These are phyloP conservation scores for Drosophila orosa DNA, from an alignment of 1,140 invertebrate species.

Conservation along the genomic window DNA sequence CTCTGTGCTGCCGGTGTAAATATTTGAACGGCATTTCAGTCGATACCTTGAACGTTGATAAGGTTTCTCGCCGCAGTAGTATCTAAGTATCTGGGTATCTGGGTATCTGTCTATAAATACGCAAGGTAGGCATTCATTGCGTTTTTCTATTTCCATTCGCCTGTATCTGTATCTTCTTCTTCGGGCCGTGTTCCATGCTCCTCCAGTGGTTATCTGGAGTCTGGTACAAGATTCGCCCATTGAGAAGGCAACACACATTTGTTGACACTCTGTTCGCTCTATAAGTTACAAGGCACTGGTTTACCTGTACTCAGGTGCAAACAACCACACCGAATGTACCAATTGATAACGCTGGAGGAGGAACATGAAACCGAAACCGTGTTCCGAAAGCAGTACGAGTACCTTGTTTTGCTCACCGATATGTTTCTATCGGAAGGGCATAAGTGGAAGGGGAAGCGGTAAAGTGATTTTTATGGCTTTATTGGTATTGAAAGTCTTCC, in stretches of 20 bases:
- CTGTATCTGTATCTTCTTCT: constrained; percentile 19
- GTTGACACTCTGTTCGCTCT: constrained; percentile 67
- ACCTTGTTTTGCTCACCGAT: constrained; percentile 21
- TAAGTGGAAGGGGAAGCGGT: neutral
- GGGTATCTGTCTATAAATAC: constrained; percentile 61
- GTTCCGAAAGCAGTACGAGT: constrained; percentile 25
- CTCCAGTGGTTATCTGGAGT: constrained; percentile 54
- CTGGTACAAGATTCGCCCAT: constrained; percentile 75
- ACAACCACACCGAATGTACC: constrained; percentile 61
- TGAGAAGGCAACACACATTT: constrained; percentile 65
- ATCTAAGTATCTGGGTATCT: constrained; percentile 47
- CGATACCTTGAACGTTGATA: constrained; percentile 66
- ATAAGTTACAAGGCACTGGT: constrained; percentile 49
- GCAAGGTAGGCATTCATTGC: constrained; percentile 43
- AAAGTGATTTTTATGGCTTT: constrained; percentile 42
- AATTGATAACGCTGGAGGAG: constrained; percentile 58
- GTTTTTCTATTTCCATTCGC: constrained; percentile 35
- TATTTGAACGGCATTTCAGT: constrained; percentile 77
- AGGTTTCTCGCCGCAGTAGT: constrained; percentile 17
- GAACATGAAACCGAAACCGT: constrained; percentile 53
- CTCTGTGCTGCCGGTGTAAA: constrained; percentile 57
- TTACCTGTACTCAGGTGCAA: constrained; percentile 19
- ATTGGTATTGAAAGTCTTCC: constrained; percentile 32
- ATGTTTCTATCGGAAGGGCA: constrained; percentile 2
- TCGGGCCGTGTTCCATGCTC: constrained; percentile 37